Evolutionary conservation across 2,797 vertebrate genomes (phyloP).

Genomic region (Danio jaintianensis): DNA sequence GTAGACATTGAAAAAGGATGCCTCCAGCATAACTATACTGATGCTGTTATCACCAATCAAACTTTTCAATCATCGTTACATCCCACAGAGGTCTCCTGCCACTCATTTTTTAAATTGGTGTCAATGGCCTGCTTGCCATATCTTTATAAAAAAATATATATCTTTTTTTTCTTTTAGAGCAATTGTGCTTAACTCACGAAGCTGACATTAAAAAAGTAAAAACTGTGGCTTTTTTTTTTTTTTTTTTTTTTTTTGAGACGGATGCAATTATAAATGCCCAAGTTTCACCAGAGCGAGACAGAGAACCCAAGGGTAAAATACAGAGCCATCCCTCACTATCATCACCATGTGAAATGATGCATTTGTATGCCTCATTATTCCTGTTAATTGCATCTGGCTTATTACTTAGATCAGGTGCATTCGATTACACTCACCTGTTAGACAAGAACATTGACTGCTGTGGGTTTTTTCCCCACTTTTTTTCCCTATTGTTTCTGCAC

Average conservation of each 20-base stretch:
- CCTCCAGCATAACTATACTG: background rate
- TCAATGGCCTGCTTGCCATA: constrained; percentile 26
- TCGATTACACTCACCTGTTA: constrained; percentile 61
- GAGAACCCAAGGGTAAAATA: constrained; percentile 40
- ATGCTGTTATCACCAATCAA: constrained; percentile 17
- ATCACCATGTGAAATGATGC: constrained; percentile 47
- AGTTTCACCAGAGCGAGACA: constrained; percentile 46
- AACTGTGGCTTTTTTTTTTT: background rate
- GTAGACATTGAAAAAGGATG: background rate
- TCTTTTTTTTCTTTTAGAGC: background rate
- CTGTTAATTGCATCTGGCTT: constrained; percentile 57
- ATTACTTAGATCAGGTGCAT: constrained; percentile 58
- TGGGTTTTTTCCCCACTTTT: background rate
- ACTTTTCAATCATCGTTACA: constrained; percentile 27
- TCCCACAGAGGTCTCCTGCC: constrained; percentile 8
- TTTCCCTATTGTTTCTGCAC: background rate
- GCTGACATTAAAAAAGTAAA: constrained; percentile 30
- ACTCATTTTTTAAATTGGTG: constrained; percentile 26
- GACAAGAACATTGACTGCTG: constrained; percentile 21
- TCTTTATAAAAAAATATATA: constrained; percentile 8
- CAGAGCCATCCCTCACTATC: constrained; percentile 34
- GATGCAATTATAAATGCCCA: constrained; percentile 9
- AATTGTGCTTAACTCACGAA: background rate
- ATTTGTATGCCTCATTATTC: constrained; percentile 65
- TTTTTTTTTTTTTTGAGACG: background rate